phyloP scores from a whole-genome alignment of 2,797 vertebrate species.

The Fistularia tabacaria region DNA sequence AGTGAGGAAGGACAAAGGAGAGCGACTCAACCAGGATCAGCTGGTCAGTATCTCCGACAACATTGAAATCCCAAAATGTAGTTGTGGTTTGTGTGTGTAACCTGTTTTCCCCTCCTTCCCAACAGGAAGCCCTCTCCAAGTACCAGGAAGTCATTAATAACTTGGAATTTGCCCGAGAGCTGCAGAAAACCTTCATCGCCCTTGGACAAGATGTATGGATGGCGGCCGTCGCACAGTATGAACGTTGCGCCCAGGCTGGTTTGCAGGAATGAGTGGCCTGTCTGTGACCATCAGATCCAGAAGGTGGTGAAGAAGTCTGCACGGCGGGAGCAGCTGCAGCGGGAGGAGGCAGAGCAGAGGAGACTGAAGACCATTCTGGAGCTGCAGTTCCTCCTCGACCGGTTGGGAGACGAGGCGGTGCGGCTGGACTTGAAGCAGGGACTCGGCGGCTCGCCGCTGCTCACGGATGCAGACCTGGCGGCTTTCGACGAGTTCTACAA shows the following conservation, averaged over 20 bases:
- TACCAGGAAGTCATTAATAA: constrained; percentile 93
- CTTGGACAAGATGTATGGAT: constrained; percentile 93
- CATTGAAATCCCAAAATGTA: neutral
- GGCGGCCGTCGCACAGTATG: neutral
- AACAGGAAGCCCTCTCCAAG: constrained; percentile 92
- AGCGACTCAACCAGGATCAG: constrained; percentile 96
- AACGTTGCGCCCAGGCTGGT: neutral
- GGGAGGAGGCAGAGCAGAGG: constrained; percentile 92
- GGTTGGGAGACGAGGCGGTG: constrained; percentile 88
- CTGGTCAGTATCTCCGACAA: constrained; percentile 75
- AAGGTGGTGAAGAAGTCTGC: constrained; percentile 93
- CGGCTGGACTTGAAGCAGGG: constrained; percentile 89
- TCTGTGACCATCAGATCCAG: constrained; percentile 79
- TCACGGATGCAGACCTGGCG: constrained; percentile 84
- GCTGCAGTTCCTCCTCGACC: constrained; percentile 90
- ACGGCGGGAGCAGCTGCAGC: constrained; percentile 91
- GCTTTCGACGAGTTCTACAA: constrained; percentile 95
- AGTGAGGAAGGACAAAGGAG: constrained; percentile 90
- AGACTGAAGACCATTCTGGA: constrained; percentile 89
- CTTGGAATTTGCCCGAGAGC: constrained; percentile 93
- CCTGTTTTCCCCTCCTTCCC: neutral
- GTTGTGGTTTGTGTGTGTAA: neutral
- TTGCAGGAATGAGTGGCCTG: neutral
- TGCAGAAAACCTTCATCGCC: constrained; percentile 91
- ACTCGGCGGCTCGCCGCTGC: constrained; percentile 75